Base-by-base conservation (phyloP, 1,140 invertebrate species). In the Atta texana region DNA sequence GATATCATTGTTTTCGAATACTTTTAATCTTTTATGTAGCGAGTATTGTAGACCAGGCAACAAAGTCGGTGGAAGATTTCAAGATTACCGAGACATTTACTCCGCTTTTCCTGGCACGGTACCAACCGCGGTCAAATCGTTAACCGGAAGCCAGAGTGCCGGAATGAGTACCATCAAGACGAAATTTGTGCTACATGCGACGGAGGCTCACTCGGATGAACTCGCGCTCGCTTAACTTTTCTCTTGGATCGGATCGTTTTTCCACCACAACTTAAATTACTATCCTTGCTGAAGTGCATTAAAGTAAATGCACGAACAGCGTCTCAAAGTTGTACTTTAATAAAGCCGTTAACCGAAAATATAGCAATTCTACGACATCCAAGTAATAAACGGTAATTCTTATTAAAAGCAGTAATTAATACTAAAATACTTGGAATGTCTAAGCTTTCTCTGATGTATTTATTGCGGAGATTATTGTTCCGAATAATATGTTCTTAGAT, bases 161-260 rank as follows among this genome's bases (percentile, higher is more conserved):
- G 66, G 66, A 86, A 81, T 80, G 66, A 81, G 66, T 57, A 16
- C 77, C 51, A 78, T 69, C 64, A 82, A 81, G 66, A 80, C 85
- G 39, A 80, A 78, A 80, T 86, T 64, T 78, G 84, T 86, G 80
- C 69, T 61, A 84, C 55, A 59, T 57, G 53, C 78, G 53, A 59
- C n/a, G 39, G 14, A 51, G 68, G 39, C 59, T 24, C 78, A 44
- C 64, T 81, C 64, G 31, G 64, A 81, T 71, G 14, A 81, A 44
- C 69, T 84, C 80, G 80, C 80, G 68, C 39, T 74, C 31, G 80
- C 39, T 84, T 74, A 82, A 82, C 80, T 82, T 74, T 82, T 72
- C 55, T 21, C 53, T 44, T 34, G 66, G 24, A 78, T 44, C 28
- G 49, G 14, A 68, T 44, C 21, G 24, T 74, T 84, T 74, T 51